These are phyloP conservation scores for Busseola fusca DNA, from an alignment of 2,888 invertebrate species.

Conservation along the genomic window DNA sequence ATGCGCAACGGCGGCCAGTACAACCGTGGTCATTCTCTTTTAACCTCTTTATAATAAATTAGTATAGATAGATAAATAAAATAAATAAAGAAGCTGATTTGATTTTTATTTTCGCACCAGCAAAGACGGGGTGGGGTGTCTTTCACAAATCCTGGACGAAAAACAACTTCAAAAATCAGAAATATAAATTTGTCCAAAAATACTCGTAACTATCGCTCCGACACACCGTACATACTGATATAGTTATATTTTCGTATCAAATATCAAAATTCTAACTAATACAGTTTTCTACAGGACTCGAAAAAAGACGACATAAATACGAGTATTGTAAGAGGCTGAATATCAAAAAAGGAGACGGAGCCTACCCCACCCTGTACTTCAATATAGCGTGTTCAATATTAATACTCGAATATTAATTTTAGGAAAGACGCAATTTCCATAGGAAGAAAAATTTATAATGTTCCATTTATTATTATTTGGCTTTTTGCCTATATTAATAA, in stretches of 20 bases:
- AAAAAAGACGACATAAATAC: background rate
- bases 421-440: conserved; percentile 26
- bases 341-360: conserved; percentile 12
- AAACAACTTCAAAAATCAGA: background rate
- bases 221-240: background rate
- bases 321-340: conserved; percentile 7
- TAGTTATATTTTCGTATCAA: background rate
- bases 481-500: conserved; percentile 3
- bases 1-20: too few relatives aligned
- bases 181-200: background rate
- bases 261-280: conserved; percentile 6
- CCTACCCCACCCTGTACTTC: conserved; percentile 1
- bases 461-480: conserved; percentile 42
- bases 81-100: background rate
- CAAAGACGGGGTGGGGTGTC: too few relatives aligned
- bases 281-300: conserved; percentile 11
- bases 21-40: too few relatives aligned
- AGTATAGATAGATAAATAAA: background rate
- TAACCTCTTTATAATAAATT: too few relatives aligned
- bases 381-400: conserved; percentile 38
- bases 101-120: background rate
- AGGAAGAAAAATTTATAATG: conserved; percentile 25
- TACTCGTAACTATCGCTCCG: background rate
- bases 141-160: background rate
- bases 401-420: conserved; percentile 45